Evolutionary conservation across 35 echinoderm and acorn worm genomes (phyloP).

Genomic region (Heliocidaris tuberculata): DNA sequence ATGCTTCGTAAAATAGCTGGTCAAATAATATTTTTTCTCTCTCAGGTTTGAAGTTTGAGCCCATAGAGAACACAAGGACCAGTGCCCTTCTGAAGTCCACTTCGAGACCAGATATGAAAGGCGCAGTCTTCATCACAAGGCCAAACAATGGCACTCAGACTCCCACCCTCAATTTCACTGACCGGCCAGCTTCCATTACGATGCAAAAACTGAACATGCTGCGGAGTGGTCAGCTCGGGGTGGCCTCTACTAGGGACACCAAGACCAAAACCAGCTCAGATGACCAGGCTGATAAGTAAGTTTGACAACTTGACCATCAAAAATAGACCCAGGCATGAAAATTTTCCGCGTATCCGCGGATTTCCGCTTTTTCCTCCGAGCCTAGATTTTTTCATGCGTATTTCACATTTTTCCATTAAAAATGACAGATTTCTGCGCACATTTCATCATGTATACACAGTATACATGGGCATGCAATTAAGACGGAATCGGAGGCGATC

Average conservation of each 20-base stretch:
- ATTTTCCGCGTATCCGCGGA: no score
- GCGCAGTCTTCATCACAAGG: not conserved
- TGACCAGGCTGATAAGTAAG: slow-evolving; percentile 14
- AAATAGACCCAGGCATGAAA: no score
- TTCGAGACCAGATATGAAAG: not conserved
- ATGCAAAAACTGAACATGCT: not conserved
- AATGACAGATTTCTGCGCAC: no score
- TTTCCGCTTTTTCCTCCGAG: no score
- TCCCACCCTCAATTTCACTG: not conserved
- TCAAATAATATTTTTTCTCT: no score
- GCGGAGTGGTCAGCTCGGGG: not conserved
- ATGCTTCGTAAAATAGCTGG: no score
- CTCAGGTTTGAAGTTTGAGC: not conserved
- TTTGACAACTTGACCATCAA: not conserved
- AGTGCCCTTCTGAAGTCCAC: not conserved
- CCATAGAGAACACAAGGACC: not conserved
- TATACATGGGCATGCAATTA: no score
- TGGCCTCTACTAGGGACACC: not conserved
- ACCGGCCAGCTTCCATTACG: not conserved
- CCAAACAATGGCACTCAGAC: not conserved
- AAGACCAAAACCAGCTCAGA: not conserved
- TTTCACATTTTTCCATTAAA: no score
- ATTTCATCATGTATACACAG: no score
- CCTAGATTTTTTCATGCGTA: no score
- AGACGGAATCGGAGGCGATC: no score